A percentile compares a stretch with the other conserved stretches of the same genome.
Conservation (phyloP, 1,140 invertebrate genomes). For the Calosoma granatense region DNA sequence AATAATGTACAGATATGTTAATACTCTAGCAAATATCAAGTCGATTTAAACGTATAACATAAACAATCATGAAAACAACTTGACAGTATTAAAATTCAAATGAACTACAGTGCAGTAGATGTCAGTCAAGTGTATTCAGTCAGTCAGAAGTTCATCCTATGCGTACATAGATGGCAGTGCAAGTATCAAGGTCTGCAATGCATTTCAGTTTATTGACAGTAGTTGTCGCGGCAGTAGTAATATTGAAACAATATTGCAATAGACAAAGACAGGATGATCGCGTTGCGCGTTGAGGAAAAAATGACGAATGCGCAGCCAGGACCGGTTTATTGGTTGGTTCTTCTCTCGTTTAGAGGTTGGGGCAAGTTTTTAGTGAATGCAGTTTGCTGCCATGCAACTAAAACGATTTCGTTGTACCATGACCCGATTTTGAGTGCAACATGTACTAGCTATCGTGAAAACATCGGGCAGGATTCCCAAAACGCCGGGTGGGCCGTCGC, state of each 20-base stretch:
- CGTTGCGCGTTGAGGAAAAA: constrained; percentile 21
- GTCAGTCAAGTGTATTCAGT: too few species aligned
- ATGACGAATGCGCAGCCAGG: constrained; percentile 26
- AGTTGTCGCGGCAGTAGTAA: not conserved
- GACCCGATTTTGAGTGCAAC: constrained; percentile 32
- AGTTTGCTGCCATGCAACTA: constrained; percentile 27
- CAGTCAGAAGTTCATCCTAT: too few species aligned
- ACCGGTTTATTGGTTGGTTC: constrained; percentile 30
- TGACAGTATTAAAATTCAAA: too few species aligned
- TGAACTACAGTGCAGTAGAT: too few species aligned
- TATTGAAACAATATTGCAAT: constrained; percentile 1
- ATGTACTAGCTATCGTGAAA: constrained; percentile 27
- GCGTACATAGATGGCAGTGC: too few species aligned
- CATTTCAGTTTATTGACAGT: too few species aligned
- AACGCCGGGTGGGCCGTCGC: not conserved
- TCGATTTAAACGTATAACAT: too few species aligned
- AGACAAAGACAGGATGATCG: constrained; percentile 18
- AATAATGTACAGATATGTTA: too few species aligned
- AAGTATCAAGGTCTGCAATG: too few species aligned
- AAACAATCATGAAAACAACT: too few species aligned
- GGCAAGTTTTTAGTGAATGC: constrained; percentile 31
- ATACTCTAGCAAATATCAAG: too few species aligned
- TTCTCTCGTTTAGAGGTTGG: constrained; percentile 29
- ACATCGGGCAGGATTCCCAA: constrained; percentile 19
- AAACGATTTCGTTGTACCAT: constrained; percentile 34